A percentile compares a stretch with the other conserved stretches of the same genome.
Evolutionary conservation across 2,113 vertebrate species (phyloP).

Genomic region (Ovis canadensis): DNA sequence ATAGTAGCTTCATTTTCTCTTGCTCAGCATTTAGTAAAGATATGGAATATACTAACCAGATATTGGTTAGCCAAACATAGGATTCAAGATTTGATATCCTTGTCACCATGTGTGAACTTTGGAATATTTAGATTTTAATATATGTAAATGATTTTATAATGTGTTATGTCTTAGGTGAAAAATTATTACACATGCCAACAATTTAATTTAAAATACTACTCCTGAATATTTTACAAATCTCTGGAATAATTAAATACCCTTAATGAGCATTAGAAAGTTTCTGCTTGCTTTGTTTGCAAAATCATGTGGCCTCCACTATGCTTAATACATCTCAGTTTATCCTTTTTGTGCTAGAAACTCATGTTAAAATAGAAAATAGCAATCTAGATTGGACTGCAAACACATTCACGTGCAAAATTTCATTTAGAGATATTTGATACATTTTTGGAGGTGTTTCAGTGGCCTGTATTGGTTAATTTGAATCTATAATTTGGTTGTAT

Average conservation of each 20-base stretch:
- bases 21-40: conserved; percentile 26
- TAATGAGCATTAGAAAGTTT: conserved; percentile 36
- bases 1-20: conserved; percentile 33
- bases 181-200: conserved; percentile 54
- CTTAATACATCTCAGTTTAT: conserved; percentile 13
- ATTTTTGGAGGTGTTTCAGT: conserved; percentile 30
- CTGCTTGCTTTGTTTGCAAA: conserved; percentile 3
- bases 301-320: not conserved
- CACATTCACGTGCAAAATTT: conserved; percentile 36
- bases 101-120: conserved; percentile 33
- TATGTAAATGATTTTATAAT: conserved; percentile 66
- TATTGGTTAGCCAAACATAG: not conserved
- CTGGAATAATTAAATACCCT: conserved; percentile 46
- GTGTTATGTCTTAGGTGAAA: conserved; percentile 53
- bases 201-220: conserved; percentile 62
- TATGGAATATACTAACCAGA: not conserved
- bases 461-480: conserved; percentile 18
- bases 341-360: conserved; percentile 10
- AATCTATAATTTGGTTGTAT: conserved; percentile 55
- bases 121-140: conserved; percentile 59
- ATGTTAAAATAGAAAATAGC: conserved; percentile 11
- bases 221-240: conserved; percentile 65
- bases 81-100: conserved; percentile 1
- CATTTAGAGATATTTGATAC: conserved; percentile 17
- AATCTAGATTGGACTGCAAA: not conserved